Conservation (phyloP, 2,888 invertebrate genomes). For the Carpatolechia fugitivella region DNA sequence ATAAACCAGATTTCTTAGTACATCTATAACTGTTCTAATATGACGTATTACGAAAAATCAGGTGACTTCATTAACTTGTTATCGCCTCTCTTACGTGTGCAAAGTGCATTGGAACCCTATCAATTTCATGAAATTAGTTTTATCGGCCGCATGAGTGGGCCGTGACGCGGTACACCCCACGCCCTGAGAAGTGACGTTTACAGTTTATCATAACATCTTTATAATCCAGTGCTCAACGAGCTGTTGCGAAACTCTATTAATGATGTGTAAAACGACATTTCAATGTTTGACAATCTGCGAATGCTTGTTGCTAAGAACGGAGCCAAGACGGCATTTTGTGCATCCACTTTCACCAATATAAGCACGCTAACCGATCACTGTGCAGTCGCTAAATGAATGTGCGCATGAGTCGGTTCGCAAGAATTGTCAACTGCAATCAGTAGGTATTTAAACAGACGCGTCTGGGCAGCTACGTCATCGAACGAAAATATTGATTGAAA, state of each 20-base stretch:
- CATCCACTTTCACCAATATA: conserved; percentile 69
- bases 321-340: conserved; percentile 54
- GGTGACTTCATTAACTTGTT: conserved; percentile 18
- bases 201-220: not conserved
- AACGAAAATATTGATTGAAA: not conserved
- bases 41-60: conserved; percentile 18
- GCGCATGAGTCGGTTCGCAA: conserved; percentile 38
- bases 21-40: too few relatives aligned
- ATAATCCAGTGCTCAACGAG: not conserved
- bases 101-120: conserved; percentile 32
- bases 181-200: not conserved
- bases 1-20: not conserved
- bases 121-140: conserved; percentile 40
- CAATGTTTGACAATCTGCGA: conserved; percentile 34
- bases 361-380: conserved; percentile 61
- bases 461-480: conserved; percentile 10
- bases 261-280: conserved; percentile 11
- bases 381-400: conserved; percentile 44
- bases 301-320: conserved; percentile 36
- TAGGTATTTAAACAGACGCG: conserved; percentile 18
- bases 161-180: conserved; percentile 32
- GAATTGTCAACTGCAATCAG: conserved; percentile 32
- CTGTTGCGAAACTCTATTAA: not conserved
- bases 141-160: conserved; percentile 28
- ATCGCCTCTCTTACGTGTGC: conserved; percentile 30